These are phyloP conservation scores for Balearica regulorum DNA, from an alignment of 2,797 vertebrate genomes.

Conservation along the genomic window DNA sequence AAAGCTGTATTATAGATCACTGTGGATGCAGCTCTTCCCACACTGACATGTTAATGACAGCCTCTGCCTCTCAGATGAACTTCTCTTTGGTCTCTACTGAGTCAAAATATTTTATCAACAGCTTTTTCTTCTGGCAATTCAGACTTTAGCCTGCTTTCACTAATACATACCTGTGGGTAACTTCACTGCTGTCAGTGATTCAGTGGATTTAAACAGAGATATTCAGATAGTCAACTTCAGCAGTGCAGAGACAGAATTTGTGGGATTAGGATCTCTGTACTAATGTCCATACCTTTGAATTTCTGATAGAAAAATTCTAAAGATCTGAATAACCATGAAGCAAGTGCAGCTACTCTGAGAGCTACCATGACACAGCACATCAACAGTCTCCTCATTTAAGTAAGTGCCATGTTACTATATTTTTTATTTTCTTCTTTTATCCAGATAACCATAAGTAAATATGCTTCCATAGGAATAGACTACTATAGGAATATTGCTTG, in stretches of 20 bases:
- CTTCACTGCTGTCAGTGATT: neutral
- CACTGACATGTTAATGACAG: neutral
- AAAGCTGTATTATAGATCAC: neutral
- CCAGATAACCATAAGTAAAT: neutral
- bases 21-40: neutral
- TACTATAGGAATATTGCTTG: neutral
- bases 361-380: neutral
- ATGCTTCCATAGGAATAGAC: neutral
- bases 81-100: neutral
- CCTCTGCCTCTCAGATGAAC: neutral
- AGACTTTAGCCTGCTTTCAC: neutral
- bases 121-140: neutral
- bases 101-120: slow-evolving; percentile 7
- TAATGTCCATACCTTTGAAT: neutral
- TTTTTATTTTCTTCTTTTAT: neutral
- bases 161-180: neutral
- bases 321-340: neutral
- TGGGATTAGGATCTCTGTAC: neutral
- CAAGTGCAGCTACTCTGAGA: neutral
- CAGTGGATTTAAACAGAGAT: neutral
- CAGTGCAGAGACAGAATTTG: neutral
- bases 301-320: neutral
- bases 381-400: neutral
- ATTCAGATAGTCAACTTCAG: neutral
- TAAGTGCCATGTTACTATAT: neutral